Conservation (phyloP, 2,888 invertebrate genomes). For the Panopea generosa region DNA sequence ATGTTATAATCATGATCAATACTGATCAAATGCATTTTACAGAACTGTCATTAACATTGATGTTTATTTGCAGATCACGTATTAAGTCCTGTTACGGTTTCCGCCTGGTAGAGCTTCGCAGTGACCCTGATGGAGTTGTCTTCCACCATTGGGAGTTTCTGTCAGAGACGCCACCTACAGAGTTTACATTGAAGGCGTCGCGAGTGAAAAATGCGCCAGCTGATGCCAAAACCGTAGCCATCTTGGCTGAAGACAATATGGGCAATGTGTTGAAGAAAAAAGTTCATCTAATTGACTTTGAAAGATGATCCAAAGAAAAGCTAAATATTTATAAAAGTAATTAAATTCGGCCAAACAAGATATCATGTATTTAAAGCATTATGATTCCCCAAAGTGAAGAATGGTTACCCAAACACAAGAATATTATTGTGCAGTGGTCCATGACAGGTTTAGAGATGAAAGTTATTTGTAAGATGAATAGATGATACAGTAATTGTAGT, state of each 20-base stretch:
- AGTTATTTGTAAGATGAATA: no score
- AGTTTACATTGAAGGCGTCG: slow-evolving; percentile 74
- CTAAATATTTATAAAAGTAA: no score
- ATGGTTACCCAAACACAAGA: no score
- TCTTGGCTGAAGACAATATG: slow-evolving; percentile 78
- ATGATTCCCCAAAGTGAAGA: no score
- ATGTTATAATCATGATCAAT: no score
- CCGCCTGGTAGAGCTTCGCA: slow-evolving; percentile 81
- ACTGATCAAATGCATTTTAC: no score
- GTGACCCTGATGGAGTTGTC: slow-evolving; percentile 81
- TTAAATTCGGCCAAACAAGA: no score
- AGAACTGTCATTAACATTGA: no score
- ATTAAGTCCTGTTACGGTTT: slow-evolving; percentile 76
- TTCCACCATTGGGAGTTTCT: slow-evolving; percentile 84
- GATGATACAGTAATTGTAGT: no score
- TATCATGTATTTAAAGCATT: no score
- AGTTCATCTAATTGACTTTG: slow-evolving; percentile 74
- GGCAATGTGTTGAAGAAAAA: slow-evolving; percentile 83
- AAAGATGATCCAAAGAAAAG: slow-evolving; percentile 39
- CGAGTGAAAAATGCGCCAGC: slow-evolving; percentile 72
- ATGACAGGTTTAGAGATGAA: no score
- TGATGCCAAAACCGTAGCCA: slow-evolving; percentile 70
- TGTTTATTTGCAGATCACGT: slow-evolving; percentile 55
- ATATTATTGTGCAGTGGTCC: no score
- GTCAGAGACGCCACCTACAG: slow-evolving; percentile 75